Evolutionary conservation across 2,888 invertebrate genomes (phyloP), one percentile per base, ranked within the genome.

Genomic region (Eupsilia transversa): DNA sequence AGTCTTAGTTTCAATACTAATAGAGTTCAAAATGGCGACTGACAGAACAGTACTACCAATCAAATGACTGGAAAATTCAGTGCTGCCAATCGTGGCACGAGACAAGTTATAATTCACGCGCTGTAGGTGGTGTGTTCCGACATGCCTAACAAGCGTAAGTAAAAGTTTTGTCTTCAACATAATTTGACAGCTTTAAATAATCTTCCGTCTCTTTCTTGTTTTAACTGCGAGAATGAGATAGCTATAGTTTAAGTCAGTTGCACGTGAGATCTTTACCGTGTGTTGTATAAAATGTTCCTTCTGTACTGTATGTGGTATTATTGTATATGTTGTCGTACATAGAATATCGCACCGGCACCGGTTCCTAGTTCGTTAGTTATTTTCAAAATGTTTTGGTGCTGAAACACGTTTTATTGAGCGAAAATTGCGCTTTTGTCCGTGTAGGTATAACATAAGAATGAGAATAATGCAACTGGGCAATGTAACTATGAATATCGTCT

Each of bases 361-460:
- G 93, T 94, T 94, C 94, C 94, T 94, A 93, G 86, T 89, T 90
- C 56, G 72, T 88, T 91, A 65, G 72, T 83, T 91, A 87, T 80
- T 86, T 89, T 80, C 79, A 82, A 83, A 69, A 83, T 52, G 79
- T 87, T 90, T 91, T 90, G 94, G 94, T 94, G 94, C 94, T 94
- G 87, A 89, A 91, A 90, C 88, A 88, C 90, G 89, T 91, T 91
- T 89, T 83, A 81, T 88, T 89, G 82, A 70, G 85, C 85, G 67
- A 79, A 83, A 83, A 82, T 82, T 82, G 70, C 66, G 80, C 83
- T 82, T 73, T 66, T 63, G 72, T 80, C 60, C 59, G 59, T 78
- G 61, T 41, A 73, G 72, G 74, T 87, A 80, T 78, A 67, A 76
- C 65, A 56, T 75, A 12, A 52, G 35, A 63, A 56, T 20, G 20